Percentiles rank a stretch among this genome's conserved stretches.
Evolutionary conservation across 2,888 invertebrate species (phyloP).

Genomic region (Oligia latruncula): DNA sequence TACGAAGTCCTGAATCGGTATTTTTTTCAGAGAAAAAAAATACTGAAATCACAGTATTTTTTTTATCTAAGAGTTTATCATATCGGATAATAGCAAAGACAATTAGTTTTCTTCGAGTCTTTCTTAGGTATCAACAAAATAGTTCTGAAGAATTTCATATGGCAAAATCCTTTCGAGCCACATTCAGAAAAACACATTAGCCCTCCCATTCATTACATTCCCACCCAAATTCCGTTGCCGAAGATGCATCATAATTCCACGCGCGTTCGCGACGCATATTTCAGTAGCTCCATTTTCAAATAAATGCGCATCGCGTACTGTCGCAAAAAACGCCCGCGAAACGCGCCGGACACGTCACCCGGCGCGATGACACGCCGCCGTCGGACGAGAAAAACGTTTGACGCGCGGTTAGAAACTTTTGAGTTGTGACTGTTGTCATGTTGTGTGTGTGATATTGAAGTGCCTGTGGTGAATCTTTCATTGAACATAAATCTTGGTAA

Average conservation of each 20-base stretch:
- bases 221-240: conserved; percentile 9
- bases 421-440: conserved; percentile 5
- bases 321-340: conserved; percentile 43
- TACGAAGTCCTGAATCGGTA: background rate
- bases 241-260: conserved; percentile 36
- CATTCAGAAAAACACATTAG: background rate
- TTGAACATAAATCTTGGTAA: background rate
- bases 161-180: background rate
- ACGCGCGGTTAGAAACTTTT: conserved; percentile 31
- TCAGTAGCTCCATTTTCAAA: conserved; percentile 45
- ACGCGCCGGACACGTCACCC: conserved; percentile 48
- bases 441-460: conserved; percentile 26
- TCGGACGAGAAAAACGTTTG: conserved; percentile 43
- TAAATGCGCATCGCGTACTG: conserved; percentile 55
- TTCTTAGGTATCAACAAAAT: background rate
- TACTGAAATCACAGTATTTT: too few relatives aligned
- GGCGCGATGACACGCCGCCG: conserved; percentile 54
- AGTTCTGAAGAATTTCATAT: background rate
- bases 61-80: background rate
- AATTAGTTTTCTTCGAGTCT: background rate
- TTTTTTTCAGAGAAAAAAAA: background rate
- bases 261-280: conserved; percentile 34
- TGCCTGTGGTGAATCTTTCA: background rate
- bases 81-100: background rate
- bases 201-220: background rate